phyloP scores from a whole-genome alignment of 2,113 vertebrate genomes.

The Scomber scombrus region DNA sequence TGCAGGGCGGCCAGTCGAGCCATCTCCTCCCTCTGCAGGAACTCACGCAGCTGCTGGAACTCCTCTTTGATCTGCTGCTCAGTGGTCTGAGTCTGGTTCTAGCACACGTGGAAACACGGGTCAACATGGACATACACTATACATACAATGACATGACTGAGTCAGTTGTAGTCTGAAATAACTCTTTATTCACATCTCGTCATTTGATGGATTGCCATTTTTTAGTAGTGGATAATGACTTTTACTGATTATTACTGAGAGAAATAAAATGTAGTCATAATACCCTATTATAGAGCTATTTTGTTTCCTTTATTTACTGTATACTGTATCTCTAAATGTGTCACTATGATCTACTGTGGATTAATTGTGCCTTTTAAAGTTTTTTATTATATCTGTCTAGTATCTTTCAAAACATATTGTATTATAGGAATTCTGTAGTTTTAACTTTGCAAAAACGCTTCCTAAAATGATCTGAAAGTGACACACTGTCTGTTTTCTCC shows the following conservation, averaged over 20 bases:
- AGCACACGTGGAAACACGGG: not conserved
- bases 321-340: not conserved
- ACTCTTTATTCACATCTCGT: not conserved
- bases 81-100: slow-evolving; percentile 82
- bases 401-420: too few species aligned
- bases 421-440: too few species aligned
- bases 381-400: too few species aligned
- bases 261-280: not conserved
- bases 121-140: not conserved
- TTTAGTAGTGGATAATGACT: not conserved
- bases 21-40: slow-evolving; percentile 79
- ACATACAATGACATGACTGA: not conserved
- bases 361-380: too few species aligned
- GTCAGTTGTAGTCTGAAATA: not conserved
- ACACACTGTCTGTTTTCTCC: not conserved
- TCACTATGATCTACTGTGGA: not conserved
- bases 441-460: too few species aligned
- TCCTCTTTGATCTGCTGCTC: slow-evolving; percentile 80
- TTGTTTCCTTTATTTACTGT: not conserved
- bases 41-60: slow-evolving; percentile 79
- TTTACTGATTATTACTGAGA: too few species aligned
- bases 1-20: slow-evolving; percentile 69
- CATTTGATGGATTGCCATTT: not conserved
- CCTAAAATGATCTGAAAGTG: not conserved
- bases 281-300: not conserved